phyloP scores from a whole-genome alignment of 2,113 vertebrate species.

The Petaurus breviceps region DNA sequence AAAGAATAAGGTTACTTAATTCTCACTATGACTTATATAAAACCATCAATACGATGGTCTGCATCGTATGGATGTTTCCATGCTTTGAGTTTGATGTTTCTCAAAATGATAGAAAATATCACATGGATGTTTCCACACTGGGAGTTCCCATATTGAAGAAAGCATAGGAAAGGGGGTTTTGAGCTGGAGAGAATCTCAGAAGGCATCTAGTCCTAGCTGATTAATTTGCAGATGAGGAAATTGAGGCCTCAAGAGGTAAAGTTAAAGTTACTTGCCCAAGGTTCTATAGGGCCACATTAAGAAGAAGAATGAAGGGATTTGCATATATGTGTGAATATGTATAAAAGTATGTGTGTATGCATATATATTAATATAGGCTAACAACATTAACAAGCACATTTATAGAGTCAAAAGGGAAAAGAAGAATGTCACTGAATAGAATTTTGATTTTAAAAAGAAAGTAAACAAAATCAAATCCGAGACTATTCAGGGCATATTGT shows the following conservation, averaged over 20 bases:
- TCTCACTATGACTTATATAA: background rate
- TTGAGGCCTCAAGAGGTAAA: background rate
- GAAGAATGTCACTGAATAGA: constrained; percentile 29
- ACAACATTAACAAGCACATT: constrained; percentile 23
- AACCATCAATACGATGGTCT: background rate
- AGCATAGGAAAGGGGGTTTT: background rate
- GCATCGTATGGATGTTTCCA: background rate
- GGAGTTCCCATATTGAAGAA: background rate
- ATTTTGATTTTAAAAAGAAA: constrained; percentile 39
- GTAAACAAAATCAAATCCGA: constrained; percentile 24
- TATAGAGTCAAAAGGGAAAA: constrained; percentile 48
- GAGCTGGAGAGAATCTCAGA: background rate
- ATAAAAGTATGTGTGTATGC: too few species aligned
- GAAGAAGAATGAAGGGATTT: background rate
- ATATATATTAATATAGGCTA: background rate
- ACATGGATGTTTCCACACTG: background rate
- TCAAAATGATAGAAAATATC: background rate
- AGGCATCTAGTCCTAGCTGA: background rate
- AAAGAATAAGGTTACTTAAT: background rate
- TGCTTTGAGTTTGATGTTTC: background rate
- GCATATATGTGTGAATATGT: background rate
- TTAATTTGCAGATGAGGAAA: background rate
- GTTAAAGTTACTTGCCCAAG: background rate
- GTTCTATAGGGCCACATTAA: background rate
- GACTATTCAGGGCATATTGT: constrained; percentile 54